These are phyloP conservation scores for Sceloporus undulatus DNA, from an alignment of 2,113 vertebrate genomes.

Conservation along the genomic window DNA sequence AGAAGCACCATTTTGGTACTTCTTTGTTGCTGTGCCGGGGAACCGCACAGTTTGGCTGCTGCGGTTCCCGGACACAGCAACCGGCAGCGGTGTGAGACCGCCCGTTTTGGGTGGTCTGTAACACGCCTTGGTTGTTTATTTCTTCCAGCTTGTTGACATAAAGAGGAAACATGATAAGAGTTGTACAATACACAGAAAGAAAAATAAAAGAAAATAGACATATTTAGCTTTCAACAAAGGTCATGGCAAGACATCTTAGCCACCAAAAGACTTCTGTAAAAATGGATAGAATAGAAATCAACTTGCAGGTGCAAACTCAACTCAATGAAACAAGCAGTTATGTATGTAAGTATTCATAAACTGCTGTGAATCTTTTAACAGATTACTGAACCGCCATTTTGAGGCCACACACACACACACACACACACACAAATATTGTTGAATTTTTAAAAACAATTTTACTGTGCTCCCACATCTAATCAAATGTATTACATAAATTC, in stretches of 20 bases:
- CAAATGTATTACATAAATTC: conserved; percentile 6
- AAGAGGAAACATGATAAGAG: neutral
- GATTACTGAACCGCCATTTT: neutral
- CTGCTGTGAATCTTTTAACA: neutral
- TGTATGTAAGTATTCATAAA: neutral
- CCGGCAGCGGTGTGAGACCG: too few relatives aligned
- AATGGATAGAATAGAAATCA: neutral
- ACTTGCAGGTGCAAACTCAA: neutral
- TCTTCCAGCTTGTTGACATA: too few relatives aligned
- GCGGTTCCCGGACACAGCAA: too few relatives aligned
- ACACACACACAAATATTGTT: neutral
- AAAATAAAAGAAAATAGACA: neutral
- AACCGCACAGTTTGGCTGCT: too few relatives aligned
- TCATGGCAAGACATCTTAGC: neutral
- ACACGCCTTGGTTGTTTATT: too few relatives aligned
- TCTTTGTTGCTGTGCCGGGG: too few relatives aligned
- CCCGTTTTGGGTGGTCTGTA: too few relatives aligned
- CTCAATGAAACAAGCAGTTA: neutral
- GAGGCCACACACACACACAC: too few relatives aligned
- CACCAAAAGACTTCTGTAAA: neutral
- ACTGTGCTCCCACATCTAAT: neutral
- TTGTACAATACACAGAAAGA: neutral
- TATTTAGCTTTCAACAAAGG: neutral
- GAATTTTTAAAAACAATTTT: neutral
- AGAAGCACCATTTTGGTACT: too few relatives aligned